Evolutionary conservation across 1,140 invertebrate species (phyloP).

Genomic region (Drosophila prosaltans): DNA sequence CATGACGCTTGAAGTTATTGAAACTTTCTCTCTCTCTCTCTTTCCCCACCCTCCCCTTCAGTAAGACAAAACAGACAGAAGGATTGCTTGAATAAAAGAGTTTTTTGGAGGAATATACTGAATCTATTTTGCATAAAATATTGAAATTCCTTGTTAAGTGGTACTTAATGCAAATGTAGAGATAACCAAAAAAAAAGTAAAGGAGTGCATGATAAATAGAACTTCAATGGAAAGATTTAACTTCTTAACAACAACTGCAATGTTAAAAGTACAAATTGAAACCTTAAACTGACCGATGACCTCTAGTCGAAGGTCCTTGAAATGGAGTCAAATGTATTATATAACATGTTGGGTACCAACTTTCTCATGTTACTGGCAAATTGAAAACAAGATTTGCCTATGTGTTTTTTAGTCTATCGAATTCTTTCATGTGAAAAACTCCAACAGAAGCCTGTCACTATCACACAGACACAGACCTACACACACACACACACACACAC

Average conservation of each 20-base stretch:
- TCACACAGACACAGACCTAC: constrained; percentile 25
- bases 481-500: constrained; percentile 6
- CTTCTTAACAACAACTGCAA: neutral
- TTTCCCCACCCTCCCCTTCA: neutral
- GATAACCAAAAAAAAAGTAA: constrained; percentile 24
- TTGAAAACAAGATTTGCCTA: constrained; percentile 55
- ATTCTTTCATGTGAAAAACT: constrained; percentile 62
- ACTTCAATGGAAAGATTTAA: neutral
- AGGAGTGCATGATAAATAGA: neutral
- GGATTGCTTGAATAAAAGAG: neutral
- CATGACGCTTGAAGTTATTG: constrained; percentile 36
- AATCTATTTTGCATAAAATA: constrained; percentile 79
- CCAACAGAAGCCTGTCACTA: constrained; percentile 47
- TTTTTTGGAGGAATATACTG: constrained; percentile 8
- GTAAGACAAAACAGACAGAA: constrained; percentile 28
- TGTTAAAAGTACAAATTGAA: neutral
- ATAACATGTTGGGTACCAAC: constrained; percentile 22
- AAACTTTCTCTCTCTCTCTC: constrained; percentile 23
- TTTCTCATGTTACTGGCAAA: constrained; percentile 58
- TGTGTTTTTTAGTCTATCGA: constrained; percentile 50
- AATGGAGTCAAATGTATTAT: constrained; percentile 35
- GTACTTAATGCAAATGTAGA: constrained; percentile 80
- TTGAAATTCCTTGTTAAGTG: constrained; percentile 82
- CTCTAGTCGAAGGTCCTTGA: constrained; percentile 38
- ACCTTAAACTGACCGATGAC: constrained; percentile 25